phyloP scores from a whole-genome alignment of 37 sponge, comb jelly and placozoan genomes.

The Dysidea cf. avara region DNA sequence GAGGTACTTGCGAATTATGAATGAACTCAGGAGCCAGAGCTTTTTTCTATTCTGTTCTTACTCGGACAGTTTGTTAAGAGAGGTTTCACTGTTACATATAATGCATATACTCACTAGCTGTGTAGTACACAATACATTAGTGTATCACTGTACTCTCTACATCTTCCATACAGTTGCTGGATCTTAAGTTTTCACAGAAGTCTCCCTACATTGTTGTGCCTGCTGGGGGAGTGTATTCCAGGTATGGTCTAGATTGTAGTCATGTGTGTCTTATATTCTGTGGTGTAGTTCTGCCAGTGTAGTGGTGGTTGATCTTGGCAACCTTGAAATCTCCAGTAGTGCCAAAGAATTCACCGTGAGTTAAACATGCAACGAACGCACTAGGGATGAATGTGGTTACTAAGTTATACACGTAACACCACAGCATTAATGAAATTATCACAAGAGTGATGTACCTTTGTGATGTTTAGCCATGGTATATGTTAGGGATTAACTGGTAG shows the following conservation, averaged over 20 bases:
- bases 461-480: too few relatives aligned
- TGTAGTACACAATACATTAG: neutral
- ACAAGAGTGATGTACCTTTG: too few relatives aligned
- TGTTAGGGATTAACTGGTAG: too few relatives aligned
- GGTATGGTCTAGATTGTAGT: neutral
- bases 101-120: neutral
- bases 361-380: too few relatives aligned
- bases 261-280: neutral
- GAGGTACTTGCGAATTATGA: too few relatives aligned
- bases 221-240: slow-evolving; percentile 28
- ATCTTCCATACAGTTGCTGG: slow-evolving; percentile 24
- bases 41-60: too few relatives aligned
- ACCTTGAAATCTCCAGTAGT: slow-evolving; percentile 21
- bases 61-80: too few relatives aligned
- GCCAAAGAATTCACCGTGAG: too few relatives aligned
- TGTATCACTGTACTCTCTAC: neutral
- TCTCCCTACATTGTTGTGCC: slow-evolving; percentile 74
- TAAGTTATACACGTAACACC: too few relatives aligned
- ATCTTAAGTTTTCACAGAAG: slow-evolving; percentile 45
- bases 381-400: too few relatives aligned
- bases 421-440: too few relatives aligned
- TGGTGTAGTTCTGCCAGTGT: slow-evolving; percentile 3
- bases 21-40: too few relatives aligned
- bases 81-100: neutral
- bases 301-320: slow-evolving; percentile 50